Evolutionary conservation across 2,888 invertebrate species (phyloP).

Genomic region (Polydrusus pterygomalis): DNA sequence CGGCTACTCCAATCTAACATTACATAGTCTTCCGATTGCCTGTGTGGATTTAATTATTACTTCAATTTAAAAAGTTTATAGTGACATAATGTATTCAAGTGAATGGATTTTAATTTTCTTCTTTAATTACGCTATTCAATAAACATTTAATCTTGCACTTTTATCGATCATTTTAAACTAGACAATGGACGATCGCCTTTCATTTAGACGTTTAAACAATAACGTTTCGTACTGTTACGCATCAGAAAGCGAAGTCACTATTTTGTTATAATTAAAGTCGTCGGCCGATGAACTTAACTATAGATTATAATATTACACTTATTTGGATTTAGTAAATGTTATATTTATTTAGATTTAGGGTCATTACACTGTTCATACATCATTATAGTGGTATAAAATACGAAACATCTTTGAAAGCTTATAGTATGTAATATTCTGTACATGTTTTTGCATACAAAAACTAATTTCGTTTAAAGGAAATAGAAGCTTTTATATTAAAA

Average conservation of each 20-base stretch:
- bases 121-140: conserved; percentile 1
- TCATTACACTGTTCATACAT: too few species aligned
- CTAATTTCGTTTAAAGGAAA: too few species aligned
- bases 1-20: too few species aligned
- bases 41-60: background rate
- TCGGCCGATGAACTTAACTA: background rate
- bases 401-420: too few species aligned
- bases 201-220: conserved; percentile 4
- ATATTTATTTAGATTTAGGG: too few species aligned
- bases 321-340: background rate
- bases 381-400: too few species aligned
- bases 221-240: background rate
- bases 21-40: too few species aligned
- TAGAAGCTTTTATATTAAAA: too few species aligned
- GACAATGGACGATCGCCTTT: background rate
- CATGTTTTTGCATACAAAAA: too few species aligned
- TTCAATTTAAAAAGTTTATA: background rate
- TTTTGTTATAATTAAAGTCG: background rate
- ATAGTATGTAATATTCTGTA: too few species aligned
- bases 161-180: background rate
- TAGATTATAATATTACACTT: background rate
- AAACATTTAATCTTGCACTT: background rate
- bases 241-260: conserved; percentile 2
- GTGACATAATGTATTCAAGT: background rate
- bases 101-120: conserved; percentile 5